A percentile compares a stretch with the other conserved stretches of the same genome.
phyloP scores from a whole-genome alignment of 2,113 vertebrate species.

The Prinia subflava region DNA sequence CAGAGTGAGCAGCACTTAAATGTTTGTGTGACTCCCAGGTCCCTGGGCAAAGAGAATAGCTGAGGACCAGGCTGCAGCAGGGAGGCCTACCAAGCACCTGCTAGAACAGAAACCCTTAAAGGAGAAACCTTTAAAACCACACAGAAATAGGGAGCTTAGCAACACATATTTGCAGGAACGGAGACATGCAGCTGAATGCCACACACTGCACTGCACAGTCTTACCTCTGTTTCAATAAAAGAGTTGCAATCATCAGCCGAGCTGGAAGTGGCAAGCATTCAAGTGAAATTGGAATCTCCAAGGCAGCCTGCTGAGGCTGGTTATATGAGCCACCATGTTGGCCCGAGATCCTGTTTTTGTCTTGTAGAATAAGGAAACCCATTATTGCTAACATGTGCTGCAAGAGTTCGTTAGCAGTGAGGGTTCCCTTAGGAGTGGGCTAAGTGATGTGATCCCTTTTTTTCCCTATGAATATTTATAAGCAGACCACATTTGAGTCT shows the following conservation, averaged over 20 bases:
- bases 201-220: neutral
- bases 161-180: fast-evolving
- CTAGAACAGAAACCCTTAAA: neutral
- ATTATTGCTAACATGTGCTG: conserved; percentile 75
- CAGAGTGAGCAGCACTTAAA: neutral
- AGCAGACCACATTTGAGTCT: conserved; percentile 66
- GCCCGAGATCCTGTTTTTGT: conserved; percentile 65
- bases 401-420: conserved; percentile 64
- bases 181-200: neutral
- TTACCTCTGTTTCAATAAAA: neutral
- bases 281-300: conserved; percentile 36
- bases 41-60: neutral
- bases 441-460: conserved; percentile 72
- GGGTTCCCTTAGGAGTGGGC: conserved; percentile 64
- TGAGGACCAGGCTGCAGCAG: neutral
- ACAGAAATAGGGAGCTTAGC: neutral
- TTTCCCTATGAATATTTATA: conserved; percentile 78
- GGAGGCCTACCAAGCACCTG: neutral
- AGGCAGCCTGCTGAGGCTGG: conserved; percentile 45
- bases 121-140: neutral
- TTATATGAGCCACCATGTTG: conserved; percentile 69
- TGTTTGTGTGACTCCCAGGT: neutral
- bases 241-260: conserved; percentile 7
- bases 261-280: conserved; percentile 37
- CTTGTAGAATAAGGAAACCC: conserved; percentile 74